A percentile compares a stretch with the other conserved stretches of the same genome.
These are phyloP conservation scores for Metaphire vulgaris DNA, from an alignment of 1,140 invertebrate species.

Conservation along the genomic window DNA sequence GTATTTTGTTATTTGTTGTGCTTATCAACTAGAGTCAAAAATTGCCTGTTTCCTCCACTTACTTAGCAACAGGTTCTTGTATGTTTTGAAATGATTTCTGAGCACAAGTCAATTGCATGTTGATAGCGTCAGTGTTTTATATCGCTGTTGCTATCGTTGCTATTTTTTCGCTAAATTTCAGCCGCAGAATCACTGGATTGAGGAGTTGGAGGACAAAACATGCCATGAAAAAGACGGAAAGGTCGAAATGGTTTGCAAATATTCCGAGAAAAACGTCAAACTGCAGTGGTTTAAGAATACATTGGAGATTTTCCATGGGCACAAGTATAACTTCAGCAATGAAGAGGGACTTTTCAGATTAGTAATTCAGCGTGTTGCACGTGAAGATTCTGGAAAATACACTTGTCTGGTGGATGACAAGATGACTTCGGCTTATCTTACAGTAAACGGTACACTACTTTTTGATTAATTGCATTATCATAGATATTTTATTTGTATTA, in stretches of 20 bases:
- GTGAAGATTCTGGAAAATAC: constrained; percentile 95
- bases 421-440: constrained; percentile 77
- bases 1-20: no score
- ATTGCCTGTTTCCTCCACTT: no score
- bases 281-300: constrained; percentile 56
- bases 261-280: constrained; percentile 55
- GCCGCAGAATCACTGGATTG: constrained; percentile 82
- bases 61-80: no score
- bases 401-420: constrained; percentile 88
- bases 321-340: constrained; percentile 80
- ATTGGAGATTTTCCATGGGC: constrained; percentile 55
- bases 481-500: no score
- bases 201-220: constrained; percentile 85
- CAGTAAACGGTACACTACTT: constrained; percentile 89
- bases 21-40: no score
- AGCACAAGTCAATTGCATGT: no score
- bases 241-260: constrained; percentile 49
- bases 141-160: no score
- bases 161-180: no score
- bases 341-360: constrained; percentile 84
- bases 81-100: no score
- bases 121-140: no score
- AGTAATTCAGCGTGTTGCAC: constrained; percentile 80
- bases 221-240: constrained; percentile 69
- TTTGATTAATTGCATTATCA: no score